A percentile compares a stretch with the other conserved stretches of the same genome.
Conservation (phyloP, 1,140 invertebrate species). For the Drosophila orosa region DNA sequence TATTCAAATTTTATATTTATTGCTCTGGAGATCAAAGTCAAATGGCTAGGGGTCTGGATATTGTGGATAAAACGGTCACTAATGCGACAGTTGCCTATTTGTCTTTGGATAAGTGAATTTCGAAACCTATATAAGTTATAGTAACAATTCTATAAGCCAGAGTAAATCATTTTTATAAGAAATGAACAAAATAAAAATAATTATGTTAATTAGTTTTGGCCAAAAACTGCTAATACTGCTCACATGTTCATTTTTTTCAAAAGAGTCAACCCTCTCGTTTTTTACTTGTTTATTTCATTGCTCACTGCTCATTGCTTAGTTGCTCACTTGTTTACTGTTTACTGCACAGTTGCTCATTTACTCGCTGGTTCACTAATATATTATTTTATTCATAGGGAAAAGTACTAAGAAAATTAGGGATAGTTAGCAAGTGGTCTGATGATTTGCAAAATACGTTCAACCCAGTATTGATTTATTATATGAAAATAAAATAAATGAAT, state of each 20-base stretch:
- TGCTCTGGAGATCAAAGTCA: slow-evolving; percentile 36
- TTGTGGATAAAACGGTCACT: slow-evolving; percentile 32
- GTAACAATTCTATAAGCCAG: neutral
- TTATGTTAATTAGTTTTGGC: neutral
- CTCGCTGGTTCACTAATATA: no score
- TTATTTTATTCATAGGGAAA: no score
- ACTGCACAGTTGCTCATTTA: no score
- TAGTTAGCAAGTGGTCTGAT: no score
- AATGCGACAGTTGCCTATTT: slow-evolving; percentile 27
- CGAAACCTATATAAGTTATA: neutral
- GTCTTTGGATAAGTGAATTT: slow-evolving; percentile 7
- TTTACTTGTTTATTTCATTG: no score
- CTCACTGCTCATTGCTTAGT: neutral
- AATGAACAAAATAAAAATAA: neutral
- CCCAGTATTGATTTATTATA: no score
- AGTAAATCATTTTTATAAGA: neutral
- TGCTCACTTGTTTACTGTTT: no score
- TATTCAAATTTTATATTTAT: slow-evolving; percentile 54
- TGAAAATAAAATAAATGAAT: no score
- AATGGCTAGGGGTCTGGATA: slow-evolving; percentile 8
- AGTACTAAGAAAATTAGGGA: no score
- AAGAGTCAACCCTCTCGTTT: no score
- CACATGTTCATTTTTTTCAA: no score
- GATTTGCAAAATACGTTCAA: no score
- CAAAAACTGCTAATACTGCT: neutral